A percentile compares a stretch with the other conserved stretches of the same genome.
Conservation (phyloP, 2,113 vertebrate genomes). For the Fulmarus glacialis region DNA sequence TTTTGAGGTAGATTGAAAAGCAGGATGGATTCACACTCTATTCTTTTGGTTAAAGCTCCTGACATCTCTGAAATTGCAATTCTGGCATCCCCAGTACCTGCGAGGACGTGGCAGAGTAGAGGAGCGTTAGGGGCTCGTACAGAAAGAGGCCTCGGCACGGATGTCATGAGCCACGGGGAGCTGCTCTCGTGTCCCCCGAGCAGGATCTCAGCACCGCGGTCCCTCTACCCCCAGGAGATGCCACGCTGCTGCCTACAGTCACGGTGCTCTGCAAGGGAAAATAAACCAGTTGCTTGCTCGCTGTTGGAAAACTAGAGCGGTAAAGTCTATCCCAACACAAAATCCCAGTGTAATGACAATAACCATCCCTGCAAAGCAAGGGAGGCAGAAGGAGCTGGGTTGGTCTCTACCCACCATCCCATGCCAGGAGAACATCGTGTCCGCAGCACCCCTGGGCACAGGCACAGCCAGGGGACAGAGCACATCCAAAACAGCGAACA, state of each 20-base stretch:
- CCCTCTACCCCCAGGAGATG: not conserved
- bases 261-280: not conserved
- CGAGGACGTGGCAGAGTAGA: not conserved
- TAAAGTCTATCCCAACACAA: not conserved
- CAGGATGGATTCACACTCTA: not conserved
- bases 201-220: not conserved
- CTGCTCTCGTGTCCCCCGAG: rapidly evolving
- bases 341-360: not conserved
- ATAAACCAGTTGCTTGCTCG: not conserved
- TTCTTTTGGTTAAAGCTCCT: not conserved
- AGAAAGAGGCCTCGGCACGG: not conserved
- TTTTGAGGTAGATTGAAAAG: not conserved
- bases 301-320: not conserved
- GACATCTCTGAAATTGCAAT: not conserved
- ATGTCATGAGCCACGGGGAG: not conserved
- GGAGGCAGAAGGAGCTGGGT: not conserved
- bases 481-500: not conserved
- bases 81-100: not conserved
- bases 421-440: not conserved
- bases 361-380: not conserved
- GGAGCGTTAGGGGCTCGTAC: rapidly evolving
- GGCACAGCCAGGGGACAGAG: not conserved
- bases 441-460: not conserved
- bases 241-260: not conserved
- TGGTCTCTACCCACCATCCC: not conserved